A percentile compares a stretch with the other conserved stretches of the same genome.
Evolutionary conservation across 2,797 vertebrate genomes (phyloP).

Genomic region (Danionella dracula): DNA sequence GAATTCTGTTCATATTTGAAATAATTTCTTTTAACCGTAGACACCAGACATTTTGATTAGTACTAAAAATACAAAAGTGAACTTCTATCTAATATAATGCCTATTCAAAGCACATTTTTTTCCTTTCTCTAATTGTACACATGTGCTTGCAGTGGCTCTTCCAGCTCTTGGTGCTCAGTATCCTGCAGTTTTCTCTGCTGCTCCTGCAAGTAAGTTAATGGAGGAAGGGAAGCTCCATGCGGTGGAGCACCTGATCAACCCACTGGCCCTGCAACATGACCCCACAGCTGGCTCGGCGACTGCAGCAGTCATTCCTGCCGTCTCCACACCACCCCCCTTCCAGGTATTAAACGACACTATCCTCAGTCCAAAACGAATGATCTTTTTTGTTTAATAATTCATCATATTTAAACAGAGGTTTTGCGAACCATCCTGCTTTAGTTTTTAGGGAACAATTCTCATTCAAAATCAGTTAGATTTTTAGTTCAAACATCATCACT

Average conservation of each 20-base stretch:
- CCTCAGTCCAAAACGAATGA: not conserved
- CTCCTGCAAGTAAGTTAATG: constrained; percentile 82
- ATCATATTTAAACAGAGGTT: too few relatives aligned
- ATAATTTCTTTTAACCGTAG: not conserved
- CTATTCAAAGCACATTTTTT: constrained; percentile 2
- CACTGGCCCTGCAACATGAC: constrained; percentile 88
- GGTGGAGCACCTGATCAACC: constrained; percentile 92
- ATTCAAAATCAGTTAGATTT: too few relatives aligned
- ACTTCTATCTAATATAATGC: constrained; percentile 16
- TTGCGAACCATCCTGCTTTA: too few relatives aligned
- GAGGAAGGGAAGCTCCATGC: constrained; percentile 93
- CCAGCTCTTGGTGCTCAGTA: constrained; percentile 86
- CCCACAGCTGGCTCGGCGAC: constrained; percentile 68
- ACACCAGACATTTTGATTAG: not conserved
- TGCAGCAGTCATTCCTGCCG: constrained; percentile 77
- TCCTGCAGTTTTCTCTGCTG: constrained; percentile 83
- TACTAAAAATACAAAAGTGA: not conserved
- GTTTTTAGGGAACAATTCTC: too few relatives aligned
- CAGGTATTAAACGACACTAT: constrained; percentile 74
- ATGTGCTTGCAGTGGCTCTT: constrained; percentile 77
- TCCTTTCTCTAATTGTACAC: constrained; percentile 29
- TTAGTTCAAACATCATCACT: too few relatives aligned
- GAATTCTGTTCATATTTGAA: not conserved
- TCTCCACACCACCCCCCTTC: constrained; percentile 93
- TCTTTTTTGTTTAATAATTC: too few relatives aligned